A percentile compares a stretch with the other conserved stretches of the same genome.
Evolutionary conservation across 35 echinoderm and acorn worm genomes (phyloP).

Genomic region (Heliocidaris tuberculata): DNA sequence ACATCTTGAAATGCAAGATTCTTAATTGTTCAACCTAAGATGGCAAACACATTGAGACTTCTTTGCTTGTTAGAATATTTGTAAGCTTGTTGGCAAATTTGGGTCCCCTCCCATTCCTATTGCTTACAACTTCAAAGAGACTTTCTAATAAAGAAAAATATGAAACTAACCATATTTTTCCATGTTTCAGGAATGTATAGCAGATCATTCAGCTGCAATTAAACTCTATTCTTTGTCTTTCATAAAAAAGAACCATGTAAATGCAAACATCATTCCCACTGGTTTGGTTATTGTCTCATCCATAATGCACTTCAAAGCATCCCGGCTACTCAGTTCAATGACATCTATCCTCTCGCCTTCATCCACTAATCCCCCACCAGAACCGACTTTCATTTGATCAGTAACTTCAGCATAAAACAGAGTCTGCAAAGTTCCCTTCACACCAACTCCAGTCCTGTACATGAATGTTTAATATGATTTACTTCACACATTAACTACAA

Average conservation of each 20-base stretch:
- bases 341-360: slow-evolving; percentile 80
- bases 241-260: slow-evolving; percentile 74
- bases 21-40: too few relatives aligned
- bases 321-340: slow-evolving; percentile 51
- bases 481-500: not conserved
- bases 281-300: slow-evolving; percentile 72
- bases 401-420: slow-evolving; percentile 83
- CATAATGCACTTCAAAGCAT: slow-evolving; percentile 49
- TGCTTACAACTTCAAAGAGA: not conserved
- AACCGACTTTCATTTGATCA: slow-evolving; percentile 64
- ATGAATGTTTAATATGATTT: not conserved
- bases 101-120: not conserved
- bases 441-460: slow-evolving; percentile 55
- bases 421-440: slow-evolving; percentile 65
- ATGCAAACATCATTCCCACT: slow-evolving; percentile 67
- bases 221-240: not conserved
- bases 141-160: not conserved
- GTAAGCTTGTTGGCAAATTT: not conserved
- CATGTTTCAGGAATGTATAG: not conserved
- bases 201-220: not conserved
- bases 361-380: slow-evolving; percentile 65
- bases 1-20: too few relatives aligned
- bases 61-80: not conserved
- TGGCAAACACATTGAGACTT: too few relatives aligned
- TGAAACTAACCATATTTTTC: not conserved